Evolutionary conservation across 1,140 invertebrate species (phyloP).

Genomic region (Spodoptera litura): DNA sequence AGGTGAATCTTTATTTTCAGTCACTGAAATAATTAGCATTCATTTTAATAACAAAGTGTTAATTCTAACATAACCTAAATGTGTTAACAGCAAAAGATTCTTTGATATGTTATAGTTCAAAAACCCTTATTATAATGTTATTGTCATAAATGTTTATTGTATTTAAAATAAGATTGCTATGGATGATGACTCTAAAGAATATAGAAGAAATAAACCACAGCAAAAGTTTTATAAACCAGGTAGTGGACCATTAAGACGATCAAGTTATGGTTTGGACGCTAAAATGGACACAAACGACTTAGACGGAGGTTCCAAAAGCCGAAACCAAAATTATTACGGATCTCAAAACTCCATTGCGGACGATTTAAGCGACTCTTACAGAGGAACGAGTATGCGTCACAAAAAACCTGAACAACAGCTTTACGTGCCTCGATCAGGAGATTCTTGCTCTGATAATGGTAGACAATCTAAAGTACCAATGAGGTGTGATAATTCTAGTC

Average conservation of each 20-base stretch:
- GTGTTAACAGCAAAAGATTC: constrained; percentile 44
- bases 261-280: constrained; percentile 78
- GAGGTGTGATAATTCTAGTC: constrained; percentile 81
- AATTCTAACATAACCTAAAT: constrained; percentile 73
- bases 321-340: constrained; percentile 72
- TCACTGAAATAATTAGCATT: constrained; percentile 36
- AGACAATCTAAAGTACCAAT: constrained; percentile 65
- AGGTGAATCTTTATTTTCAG: constrained; percentile 41
- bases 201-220: constrained; percentile 84
- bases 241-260: constrained; percentile 83
- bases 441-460: constrained; percentile 68
- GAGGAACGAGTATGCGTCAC: constrained; percentile 62
- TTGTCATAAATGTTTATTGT: constrained; percentile 64
- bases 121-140: constrained; percentile 54
- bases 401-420: constrained; percentile 83
- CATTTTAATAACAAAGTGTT: constrained; percentile 50
- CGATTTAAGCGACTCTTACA: constrained; percentile 61
- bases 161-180: constrained; percentile 73
- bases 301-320: constrained; percentile 67
- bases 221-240: constrained; percentile 84
- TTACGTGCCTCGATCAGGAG: constrained; percentile 74
- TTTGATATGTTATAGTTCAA: constrained; percentile 47
- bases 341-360: constrained; percentile 79
- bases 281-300: constrained; percentile 78
- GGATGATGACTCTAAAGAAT: constrained; percentile 85